Evolutionary conservation across 2,888 invertebrate species (phyloP).

Genomic region (Euphydryas editha): DNA sequence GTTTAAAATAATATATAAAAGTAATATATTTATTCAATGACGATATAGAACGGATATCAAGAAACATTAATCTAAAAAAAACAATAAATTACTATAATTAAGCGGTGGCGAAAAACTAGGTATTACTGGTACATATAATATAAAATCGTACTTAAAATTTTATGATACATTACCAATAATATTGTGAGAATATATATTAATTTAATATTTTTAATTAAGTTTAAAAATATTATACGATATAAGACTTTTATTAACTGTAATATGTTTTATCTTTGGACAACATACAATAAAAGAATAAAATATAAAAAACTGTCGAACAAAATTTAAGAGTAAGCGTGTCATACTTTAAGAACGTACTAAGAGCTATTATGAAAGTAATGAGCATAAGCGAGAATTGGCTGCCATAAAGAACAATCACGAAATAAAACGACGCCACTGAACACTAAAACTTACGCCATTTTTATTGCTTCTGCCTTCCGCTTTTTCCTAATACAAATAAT

Average conservation of each 20-base stretch:
- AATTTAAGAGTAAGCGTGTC: not conserved
- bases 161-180: no score
- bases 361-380: not conserved
- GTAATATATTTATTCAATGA: no score
- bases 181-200: no score
- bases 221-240: not conserved
- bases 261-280: not conserved
- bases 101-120: no score
- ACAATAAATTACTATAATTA: no score
- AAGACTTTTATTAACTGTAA: not conserved
- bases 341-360: not conserved
- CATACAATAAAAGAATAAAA: no score
- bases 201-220: no score
- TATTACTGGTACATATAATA: no score
- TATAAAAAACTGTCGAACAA: not conserved
- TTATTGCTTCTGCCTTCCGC: conserved; percentile 17
- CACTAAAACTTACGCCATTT: conserved; percentile 17
- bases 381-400: not conserved
- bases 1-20: no score
- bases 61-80: no score
- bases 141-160: no score
- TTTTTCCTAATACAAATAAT: conserved; percentile 23
- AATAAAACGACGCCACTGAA: not conserved
- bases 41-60: no score
- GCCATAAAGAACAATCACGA: conserved; percentile 8